Evolutionary conservation across 1,140 invertebrate genomes (phyloP).

Genomic region (Drosophila equinoxialis): DNA sequence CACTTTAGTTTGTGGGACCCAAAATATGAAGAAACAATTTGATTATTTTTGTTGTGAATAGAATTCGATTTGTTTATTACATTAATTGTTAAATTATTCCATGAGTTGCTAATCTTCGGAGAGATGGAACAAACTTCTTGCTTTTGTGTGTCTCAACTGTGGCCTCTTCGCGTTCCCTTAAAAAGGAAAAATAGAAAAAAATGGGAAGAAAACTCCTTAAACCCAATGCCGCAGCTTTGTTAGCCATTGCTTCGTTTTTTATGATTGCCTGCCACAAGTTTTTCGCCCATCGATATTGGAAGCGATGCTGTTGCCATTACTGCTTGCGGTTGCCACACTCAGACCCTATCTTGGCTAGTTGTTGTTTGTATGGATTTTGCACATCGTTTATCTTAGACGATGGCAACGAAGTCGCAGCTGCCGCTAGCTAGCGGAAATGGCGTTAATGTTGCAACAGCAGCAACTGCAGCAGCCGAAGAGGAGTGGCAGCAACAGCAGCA

Average conservation of each 20-base stretch:
- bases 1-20: no score
- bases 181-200: neutral
- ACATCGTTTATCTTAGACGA: slow-evolving; percentile 80
- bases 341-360: slow-evolving; percentile 21
- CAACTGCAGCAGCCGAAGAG: slow-evolving; percentile 57
- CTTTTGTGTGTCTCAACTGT: neutral
- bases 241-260: slow-evolving; percentile 73
- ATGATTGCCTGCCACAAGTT: slow-evolving; percentile 80
- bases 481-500: slow-evolving; percentile 46
- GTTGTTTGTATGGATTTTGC: slow-evolving; percentile 80
- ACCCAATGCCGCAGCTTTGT: slow-evolving; percentile 48
- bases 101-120: no score
- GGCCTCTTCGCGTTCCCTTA: neutral
- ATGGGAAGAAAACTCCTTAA: neutral
- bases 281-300: slow-evolving; percentile 78
- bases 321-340: slow-evolving; percentile 56
- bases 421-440: slow-evolving; percentile 73
- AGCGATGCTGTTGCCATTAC: slow-evolving; percentile 35
- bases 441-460: slow-evolving; percentile 80
- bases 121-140: no score
- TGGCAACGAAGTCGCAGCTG: slow-evolving; percentile 72
- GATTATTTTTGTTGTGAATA: no score
- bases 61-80: no score
- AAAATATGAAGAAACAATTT: no score
- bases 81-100: no score